Percentiles rank a stretch among this genome's conserved stretches.
These are phyloP conservation scores for Cromileptes altivelis DNA, from an alignment of 2,113 vertebrate species.

Conservation along the genomic window DNA sequence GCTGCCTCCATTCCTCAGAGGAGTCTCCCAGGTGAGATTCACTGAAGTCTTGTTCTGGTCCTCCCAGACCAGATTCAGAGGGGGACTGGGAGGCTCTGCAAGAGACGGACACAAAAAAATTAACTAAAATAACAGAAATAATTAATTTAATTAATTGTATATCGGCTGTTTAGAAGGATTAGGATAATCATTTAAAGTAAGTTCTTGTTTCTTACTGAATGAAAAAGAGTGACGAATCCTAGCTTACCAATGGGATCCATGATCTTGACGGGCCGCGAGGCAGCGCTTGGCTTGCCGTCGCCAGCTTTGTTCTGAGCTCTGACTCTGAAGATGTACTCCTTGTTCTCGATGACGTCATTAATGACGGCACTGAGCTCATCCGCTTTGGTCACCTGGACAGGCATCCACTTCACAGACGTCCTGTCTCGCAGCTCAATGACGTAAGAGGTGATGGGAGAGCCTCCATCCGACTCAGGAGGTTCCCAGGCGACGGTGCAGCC, in stretches of 20 bases:
- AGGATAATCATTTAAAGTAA: not conserved
- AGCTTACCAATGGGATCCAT: slow-evolving; percentile 95
- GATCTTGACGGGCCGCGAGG: slow-evolving; percentile 93
- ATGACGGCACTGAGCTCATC: slow-evolving; percentile 90
- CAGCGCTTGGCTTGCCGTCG: slow-evolving; percentile 94
- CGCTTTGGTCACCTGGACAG: slow-evolving; percentile 88
- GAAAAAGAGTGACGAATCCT: not conserved
- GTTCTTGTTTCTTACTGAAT: not conserved
- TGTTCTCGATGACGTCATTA: slow-evolving; percentile 98
- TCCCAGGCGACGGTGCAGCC: slow-evolving; percentile 96
- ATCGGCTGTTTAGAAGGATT: not conserved
- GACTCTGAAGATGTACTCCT: slow-evolving; percentile 98
- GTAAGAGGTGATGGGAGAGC: slow-evolving; percentile 94
- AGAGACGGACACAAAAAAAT: slow-evolving; percentile 2
- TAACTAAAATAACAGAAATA: no score
- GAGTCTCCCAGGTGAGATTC: slow-evolving; percentile 95
- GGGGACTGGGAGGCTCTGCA: slow-evolving; percentile 95
- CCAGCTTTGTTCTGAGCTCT: slow-evolving; percentile 96
- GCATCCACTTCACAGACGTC: slow-evolving; percentile 94
- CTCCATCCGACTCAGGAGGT: slow-evolving; percentile 92
- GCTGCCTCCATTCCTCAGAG: slow-evolving; percentile 92
- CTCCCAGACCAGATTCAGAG: slow-evolving; percentile 89
- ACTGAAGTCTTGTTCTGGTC: slow-evolving; percentile 94
- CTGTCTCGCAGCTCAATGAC: slow-evolving; percentile 94
- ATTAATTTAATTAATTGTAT: no score